These are phyloP conservation scores for Cataglyphis albicans DNA, from an alignment of 2,888 invertebrate species.

Conservation along the genomic window DNA sequence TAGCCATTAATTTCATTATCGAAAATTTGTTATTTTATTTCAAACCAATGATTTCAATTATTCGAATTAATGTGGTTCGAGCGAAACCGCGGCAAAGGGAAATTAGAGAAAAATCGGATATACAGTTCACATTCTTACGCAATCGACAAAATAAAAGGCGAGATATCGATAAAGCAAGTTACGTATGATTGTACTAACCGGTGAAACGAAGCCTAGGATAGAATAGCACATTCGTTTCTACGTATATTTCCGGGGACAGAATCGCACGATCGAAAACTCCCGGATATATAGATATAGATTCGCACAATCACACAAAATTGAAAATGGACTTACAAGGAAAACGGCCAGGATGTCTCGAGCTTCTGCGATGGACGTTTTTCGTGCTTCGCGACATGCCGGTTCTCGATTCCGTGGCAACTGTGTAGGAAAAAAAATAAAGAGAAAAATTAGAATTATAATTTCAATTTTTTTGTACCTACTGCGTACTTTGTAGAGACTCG, in stretches of 20 bases:
- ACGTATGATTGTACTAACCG: background rate
- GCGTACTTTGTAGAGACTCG: background rate
- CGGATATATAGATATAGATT: conserved; percentile 5
- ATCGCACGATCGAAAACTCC: conserved; percentile 32
- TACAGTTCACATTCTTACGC: background rate
- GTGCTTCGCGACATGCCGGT: conserved; percentile 84
- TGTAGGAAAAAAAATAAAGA: conserved; percentile 68
- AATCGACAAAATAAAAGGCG: background rate
- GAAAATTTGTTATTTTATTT: background rate
- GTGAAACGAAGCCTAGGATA: conserved; percentile 10
- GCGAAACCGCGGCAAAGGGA: background rate
- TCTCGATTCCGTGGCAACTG: conserved; percentile 85
- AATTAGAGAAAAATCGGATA: background rate
- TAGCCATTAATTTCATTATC: background rate
- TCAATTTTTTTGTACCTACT: conserved; percentile 11
- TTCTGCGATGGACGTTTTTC: conserved; percentile 85
- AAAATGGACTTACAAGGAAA: conserved; percentile 83
- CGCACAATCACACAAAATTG: conserved; percentile 42
- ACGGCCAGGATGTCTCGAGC: conserved; percentile 85
- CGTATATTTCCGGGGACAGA: conserved; percentile 16
- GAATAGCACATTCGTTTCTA: conserved; percentile 41
- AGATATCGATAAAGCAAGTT: background rate
- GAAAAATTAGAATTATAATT: conserved; percentile 55
- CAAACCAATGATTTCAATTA: background rate
- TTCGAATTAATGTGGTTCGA: background rate